These are phyloP conservation scores for Ips typographus DNA, from an alignment of 1,140 invertebrate species.

Conservation along the genomic window DNA sequence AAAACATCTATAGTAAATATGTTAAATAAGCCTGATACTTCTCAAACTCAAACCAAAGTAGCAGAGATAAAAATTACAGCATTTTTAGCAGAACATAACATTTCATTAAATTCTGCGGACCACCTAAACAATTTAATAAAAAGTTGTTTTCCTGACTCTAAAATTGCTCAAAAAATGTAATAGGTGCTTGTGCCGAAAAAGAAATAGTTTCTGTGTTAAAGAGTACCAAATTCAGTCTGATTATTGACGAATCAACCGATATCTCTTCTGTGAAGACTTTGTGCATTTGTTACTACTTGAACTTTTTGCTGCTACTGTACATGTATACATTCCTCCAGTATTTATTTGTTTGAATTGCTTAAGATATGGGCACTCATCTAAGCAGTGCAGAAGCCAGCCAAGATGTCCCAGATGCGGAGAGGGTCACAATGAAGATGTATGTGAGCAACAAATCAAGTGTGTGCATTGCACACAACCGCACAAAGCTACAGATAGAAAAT, in stretches of 20 bases:
- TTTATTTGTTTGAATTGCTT: background rate
- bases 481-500: conserved; percentile 14
- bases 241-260: conserved; percentile 33
- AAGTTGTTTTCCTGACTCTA: conserved; percentile 22
- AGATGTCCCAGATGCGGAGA: conserved; percentile 16
- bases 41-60: conserved; percentile 11
- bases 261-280: conserved; percentile 14
- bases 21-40: conserved; percentile 1
- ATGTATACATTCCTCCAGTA: background rate
- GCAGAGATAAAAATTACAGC: conserved; percentile 27
- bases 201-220: conserved; percentile 16
- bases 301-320: too few relatives aligned
- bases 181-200: conserved; percentile 2
- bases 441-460: conserved; percentile 3
- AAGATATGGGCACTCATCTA: conserved; percentile 4
- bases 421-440: conserved; percentile 8
- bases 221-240: conserved; percentile 23
- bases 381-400: conserved; percentile 3
- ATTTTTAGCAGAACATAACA: conserved; percentile 33
- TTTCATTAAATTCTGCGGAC: conserved; percentile 22
- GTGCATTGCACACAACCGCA: conserved; percentile 15
- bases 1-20: background rate
- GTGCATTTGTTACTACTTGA: conserved; percentile 1
- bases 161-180: conserved; percentile 32
- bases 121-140: conserved; percentile 8